Base-by-base conservation (phyloP, 2,797 vertebrate genomes). In the Nothura maculosa region DNA sequence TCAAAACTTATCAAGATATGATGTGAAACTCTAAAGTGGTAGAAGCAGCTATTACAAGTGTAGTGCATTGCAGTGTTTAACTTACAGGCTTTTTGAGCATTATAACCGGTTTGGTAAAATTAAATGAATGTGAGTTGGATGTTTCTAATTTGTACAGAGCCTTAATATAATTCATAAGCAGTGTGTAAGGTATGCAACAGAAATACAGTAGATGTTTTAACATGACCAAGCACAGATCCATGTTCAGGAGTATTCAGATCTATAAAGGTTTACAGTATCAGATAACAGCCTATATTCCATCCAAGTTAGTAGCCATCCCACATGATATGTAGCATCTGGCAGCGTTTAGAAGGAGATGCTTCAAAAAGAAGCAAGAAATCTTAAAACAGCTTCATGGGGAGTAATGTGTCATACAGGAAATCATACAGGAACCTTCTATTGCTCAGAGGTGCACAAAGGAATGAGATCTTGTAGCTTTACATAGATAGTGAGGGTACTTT, bases 61-160 rank as follows among this genome's bases (percentile, higher is more conserved):
- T 78, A 83, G 47, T 76, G 60, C 89, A 69, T 42, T 57, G 18
- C 4, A 52, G 80, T 90, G 73, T 92, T 93, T 67, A 93, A 92
- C 70, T 83, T 94, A 30, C 85, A 3, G 0, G 43, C 73, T 96
- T 87, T 92, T 93, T 83, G 87, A 94, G 58, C 52, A 69, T 89
- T 85, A 89, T 58, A 87, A 32, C 60, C 60, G 74, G 93, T 95
- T 95, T 84, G 79, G 43, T 61, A 36, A 93, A 92, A 95, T 89
- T 93, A 94, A 93, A 86, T 85, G 16, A 30, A 89, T 58, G 48
- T 86, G 47, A 85, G 55, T 28, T 84, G 80, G 17, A 67, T 95
- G 85, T 70, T 84, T 81, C 63, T 30, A 20, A 4, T 94, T 64
- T 83, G 92, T 94, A 81, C 75, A 82, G 36, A 92, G 48, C 68